phyloP scores from a whole-genome alignment of 2,797 vertebrate species.

The Cuniculus paca region DNA sequence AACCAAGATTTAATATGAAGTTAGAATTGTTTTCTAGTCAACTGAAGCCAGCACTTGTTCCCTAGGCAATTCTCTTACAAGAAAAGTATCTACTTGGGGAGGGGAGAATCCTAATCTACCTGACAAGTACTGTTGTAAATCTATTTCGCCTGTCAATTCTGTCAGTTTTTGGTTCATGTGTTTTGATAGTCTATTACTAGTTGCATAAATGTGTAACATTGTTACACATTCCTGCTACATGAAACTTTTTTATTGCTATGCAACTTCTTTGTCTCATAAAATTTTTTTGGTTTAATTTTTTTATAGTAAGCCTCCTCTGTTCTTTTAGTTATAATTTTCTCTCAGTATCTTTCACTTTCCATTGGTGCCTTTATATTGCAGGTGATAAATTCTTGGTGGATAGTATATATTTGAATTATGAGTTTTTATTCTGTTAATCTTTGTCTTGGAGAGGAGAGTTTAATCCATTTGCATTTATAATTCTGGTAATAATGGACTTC shows the following conservation, averaged over 20 bases:
- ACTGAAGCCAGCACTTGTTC: neutral
- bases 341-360: neutral
- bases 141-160: neutral
- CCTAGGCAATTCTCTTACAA: neutral
- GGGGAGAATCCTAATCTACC: neutral
- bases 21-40: neutral
- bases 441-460: neutral
- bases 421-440: neutral
- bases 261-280: neutral
- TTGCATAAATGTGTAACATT: neutral
- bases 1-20: neutral
- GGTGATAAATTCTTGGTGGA: neutral
- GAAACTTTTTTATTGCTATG: neutral
- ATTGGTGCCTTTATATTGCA: neutral
- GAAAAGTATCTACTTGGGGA: neutral
- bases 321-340: neutral
- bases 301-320: neutral
- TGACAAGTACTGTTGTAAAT: neutral
- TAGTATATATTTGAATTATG: neutral
- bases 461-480: neutral
- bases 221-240: neutral
- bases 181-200: neutral
- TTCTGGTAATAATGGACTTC: neutral
- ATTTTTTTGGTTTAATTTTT: neutral
- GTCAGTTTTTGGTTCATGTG: neutral